phyloP scores from a whole-genome alignment of 2,797 vertebrate species.

The Paratrypauchen microcephalus region DNA sequence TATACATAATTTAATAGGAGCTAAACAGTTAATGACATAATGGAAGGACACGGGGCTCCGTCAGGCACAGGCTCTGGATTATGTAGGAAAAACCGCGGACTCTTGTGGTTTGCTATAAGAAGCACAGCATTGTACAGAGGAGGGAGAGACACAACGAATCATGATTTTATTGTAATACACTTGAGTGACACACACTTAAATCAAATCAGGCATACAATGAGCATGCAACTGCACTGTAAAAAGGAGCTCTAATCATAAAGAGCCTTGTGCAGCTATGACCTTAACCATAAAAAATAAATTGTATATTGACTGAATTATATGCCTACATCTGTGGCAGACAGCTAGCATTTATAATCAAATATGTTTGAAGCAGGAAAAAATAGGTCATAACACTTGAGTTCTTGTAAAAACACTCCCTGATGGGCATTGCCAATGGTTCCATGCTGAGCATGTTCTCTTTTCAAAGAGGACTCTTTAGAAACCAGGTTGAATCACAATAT shows the following conservation, averaged over 20 bases:
- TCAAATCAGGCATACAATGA: neutral
- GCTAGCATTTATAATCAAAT: neutral
- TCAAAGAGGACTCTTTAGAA: constrained; percentile 13
- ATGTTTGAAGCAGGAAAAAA: neutral
- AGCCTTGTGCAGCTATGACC: neutral
- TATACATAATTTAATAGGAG: constrained; percentile 38
- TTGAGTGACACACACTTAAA: neutral
- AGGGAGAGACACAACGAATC: constrained; percentile 18
- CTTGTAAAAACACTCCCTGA: constrained; percentile 1
- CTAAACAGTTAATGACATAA: constrained; percentile 35
- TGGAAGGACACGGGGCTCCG: constrained; percentile 19
- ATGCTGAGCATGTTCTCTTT: constrained; percentile 26
- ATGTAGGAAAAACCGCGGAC: neutral
- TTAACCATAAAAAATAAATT: neutral
- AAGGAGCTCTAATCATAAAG: neutral
- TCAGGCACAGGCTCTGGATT: neutral
- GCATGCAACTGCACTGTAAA: neutral
- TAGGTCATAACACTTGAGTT: neutral
- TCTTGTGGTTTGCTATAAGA: constrained; percentile 13
- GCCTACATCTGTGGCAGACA: neutral
- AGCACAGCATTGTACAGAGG: constrained; percentile 2
- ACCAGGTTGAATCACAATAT: constrained; percentile 24
- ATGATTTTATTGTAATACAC: neutral
- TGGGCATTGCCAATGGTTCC: constrained; percentile 4
- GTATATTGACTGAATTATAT: neutral